Percentiles rank a stretch among this genome's conserved stretches.
Conservation (phyloP, 2,797 vertebrate genomes). For the Hypotaenidia philippensis region DNA sequence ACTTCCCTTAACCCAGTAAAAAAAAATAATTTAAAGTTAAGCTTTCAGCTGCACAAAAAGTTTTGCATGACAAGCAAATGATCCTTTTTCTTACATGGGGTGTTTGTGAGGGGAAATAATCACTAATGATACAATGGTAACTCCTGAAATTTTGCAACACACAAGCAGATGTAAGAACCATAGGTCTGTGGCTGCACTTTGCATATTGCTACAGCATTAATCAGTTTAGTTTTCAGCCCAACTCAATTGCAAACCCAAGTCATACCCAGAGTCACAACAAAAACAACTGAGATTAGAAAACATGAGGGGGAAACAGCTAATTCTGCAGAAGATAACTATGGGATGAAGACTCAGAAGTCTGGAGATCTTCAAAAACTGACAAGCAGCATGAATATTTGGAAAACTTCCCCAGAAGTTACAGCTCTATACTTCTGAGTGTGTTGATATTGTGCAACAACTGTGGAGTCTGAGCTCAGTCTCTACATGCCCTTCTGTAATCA, state of each 20-base stretch:
- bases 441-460: not conserved
- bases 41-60: not conserved
- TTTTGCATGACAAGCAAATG: not conserved
- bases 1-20: not conserved
- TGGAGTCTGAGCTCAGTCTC: not conserved
- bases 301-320: not conserved
- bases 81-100: not conserved
- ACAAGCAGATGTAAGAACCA: not conserved
- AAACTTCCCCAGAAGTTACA: not conserved
- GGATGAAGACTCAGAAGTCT: not conserved
- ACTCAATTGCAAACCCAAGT: not conserved
- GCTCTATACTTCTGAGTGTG: not conserved
- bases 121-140: not conserved
- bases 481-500: constrained; percentile 31
- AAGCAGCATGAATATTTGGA: not conserved
- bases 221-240: not conserved
- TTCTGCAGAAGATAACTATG: not conserved
- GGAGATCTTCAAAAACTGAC: not conserved
- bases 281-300: not conserved
- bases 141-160: not conserved
- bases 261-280: not conserved
- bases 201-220: not conserved
- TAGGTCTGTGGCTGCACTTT: not conserved
- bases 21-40: not conserved
- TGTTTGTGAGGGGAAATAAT: not conserved